Base-by-base conservation (phyloP, 2,888 invertebrate species). In the Automeris io region DNA sequence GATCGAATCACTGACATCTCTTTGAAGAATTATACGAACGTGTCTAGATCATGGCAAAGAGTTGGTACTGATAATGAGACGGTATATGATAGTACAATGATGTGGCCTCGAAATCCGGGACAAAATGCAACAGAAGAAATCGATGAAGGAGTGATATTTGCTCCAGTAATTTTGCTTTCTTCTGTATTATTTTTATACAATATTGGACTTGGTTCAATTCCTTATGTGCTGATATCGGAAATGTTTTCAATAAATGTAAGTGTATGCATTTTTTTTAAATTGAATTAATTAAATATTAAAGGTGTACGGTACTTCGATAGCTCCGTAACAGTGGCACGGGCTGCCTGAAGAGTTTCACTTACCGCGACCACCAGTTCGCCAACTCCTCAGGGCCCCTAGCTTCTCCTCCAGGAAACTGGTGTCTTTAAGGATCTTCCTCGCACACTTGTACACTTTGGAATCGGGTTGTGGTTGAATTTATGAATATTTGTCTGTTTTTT, bases 131-230 rank as follows among this genome's bases (percentile, higher is more conserved):
- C 46, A n/a, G 52, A 53, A n/a, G 43, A 48, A 23, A 29, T n/a
- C 16, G 58, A 51, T 1, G 61, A 65, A 25, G 44, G 57, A 18
- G 53, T 61, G 7, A 59, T 83, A 35, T 79, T 79, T 72, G 61
- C 75, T 4, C 81, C 85, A 1, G 69, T 80, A n/a, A 55, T 71
- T 18, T 44, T 86, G 48, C 42, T 86, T 35, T 86, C 86, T 1
- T 38, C 70, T 35, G 72, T 77, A 33, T 47, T 85, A 25, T 86
- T 86, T 53, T 55, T 86, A 41, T 86, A 81, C 51, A 86, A 86
- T 41, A 72, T 85, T 34, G 86, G 86, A 32, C 61, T 86, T 51
- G 86, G 86, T 43, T 83, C 86, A 6, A 79, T 86, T 65, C 86
- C 86, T 70, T 85, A 74, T 51, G 82, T 86, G 19, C 61, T 86